Conservation (phyloP, 2,888 invertebrate species). For the Morpho achilles region DNA sequence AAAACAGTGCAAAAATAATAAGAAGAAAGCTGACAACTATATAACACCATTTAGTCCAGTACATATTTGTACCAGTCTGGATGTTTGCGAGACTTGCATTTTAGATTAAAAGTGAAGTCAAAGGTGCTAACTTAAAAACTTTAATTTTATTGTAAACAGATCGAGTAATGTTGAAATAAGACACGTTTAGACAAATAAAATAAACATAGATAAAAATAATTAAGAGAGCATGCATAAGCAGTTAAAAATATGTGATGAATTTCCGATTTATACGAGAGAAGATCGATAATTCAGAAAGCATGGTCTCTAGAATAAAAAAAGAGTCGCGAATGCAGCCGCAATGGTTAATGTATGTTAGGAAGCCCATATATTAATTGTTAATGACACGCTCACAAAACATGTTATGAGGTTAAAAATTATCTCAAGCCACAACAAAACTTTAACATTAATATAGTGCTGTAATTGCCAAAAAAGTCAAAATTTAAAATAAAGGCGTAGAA, state of each 20-base stretch:
- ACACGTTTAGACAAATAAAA: conserved; percentile 25
- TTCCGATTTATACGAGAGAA: conserved; percentile 3
- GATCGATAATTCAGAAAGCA: conserved; percentile 10
- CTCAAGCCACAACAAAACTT: conserved; percentile 79
- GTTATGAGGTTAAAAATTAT: conserved; percentile 39
- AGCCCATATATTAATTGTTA: conserved; percentile 45
- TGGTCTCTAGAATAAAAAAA: conserved; percentile 14
- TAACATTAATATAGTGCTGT: conserved; percentile 41
- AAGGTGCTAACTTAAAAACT: too few relatives aligned
- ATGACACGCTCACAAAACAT: conserved; percentile 41
- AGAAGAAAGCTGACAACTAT: conserved; percentile 16
- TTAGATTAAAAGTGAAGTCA: too few relatives aligned
- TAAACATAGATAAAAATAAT: conserved; percentile 27
- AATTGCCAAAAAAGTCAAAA: conserved; percentile 34
- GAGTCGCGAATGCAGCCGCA: conserved; percentile 68
- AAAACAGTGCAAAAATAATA: conserved; percentile 30
- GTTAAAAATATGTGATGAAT: neutral
- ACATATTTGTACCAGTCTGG: too few relatives aligned
- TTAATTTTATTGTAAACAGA: too few relatives aligned
- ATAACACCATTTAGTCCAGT: too few relatives aligned
- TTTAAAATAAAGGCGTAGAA: neutral
- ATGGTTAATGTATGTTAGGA: conserved; percentile 57
- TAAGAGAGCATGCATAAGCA: conserved; percentile 35
- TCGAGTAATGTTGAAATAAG: neutral
- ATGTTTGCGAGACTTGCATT: too few relatives aligned